Percentiles rank a stretch among this genome's conserved stretches.
phyloP scores from a whole-genome alignment of 37 sponge, comb jelly and placozoan genomes.

The Oscarella lobularis region DNA sequence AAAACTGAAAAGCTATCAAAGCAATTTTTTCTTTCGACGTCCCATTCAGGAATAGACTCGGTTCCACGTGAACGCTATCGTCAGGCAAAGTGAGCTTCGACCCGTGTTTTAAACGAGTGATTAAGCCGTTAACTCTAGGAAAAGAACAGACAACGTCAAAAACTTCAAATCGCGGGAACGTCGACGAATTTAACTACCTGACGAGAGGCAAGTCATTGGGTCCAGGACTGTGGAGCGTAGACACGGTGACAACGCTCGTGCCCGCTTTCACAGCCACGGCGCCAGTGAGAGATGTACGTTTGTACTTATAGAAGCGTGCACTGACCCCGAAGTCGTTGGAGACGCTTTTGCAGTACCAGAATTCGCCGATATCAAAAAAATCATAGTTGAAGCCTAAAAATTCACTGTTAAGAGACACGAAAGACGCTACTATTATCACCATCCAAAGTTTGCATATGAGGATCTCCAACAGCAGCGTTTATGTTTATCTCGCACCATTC shows the following conservation, averaged over 20 bases:
- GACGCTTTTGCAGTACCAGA: neutral
- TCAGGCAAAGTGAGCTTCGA: neutral
- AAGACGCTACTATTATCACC: neutral
- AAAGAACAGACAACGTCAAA: neutral
- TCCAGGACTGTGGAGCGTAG: neutral
- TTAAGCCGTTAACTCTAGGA: neutral
- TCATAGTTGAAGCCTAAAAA: neutral
- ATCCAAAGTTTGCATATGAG: neutral
- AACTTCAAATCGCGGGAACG: neutral
- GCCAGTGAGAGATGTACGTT: neutral
- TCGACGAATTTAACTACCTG: neutral
- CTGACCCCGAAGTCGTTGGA: neutral
- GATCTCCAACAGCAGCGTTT: neutral
- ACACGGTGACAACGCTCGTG: neutral
- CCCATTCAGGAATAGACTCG: neutral
- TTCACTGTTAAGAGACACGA: neutral
- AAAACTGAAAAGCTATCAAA: neutral
- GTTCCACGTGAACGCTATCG: neutral
- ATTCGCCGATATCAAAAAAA: neutral
- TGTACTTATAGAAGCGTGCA: neutral
- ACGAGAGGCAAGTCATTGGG: neutral
- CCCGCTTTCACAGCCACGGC: constrained; percentile 1
- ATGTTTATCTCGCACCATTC: neutral
- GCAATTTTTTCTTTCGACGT: neutral
- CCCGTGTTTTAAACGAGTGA: neutral